Conservation (phyloP, 2,797 vertebrate genomes). For the Acanthopagrus latus region DNA sequence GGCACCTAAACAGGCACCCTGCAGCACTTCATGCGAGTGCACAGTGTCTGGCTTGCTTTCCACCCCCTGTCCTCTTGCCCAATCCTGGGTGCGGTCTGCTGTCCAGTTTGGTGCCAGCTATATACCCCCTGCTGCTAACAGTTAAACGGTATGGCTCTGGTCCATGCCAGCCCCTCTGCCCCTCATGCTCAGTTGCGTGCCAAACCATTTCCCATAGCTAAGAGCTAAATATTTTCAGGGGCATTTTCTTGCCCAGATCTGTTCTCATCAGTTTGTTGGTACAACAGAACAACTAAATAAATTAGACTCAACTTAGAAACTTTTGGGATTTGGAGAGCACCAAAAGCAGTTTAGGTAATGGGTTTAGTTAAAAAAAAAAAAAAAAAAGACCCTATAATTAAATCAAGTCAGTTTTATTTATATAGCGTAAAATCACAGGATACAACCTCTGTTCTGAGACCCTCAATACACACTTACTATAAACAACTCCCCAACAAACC, state of each 20-base stretch:
- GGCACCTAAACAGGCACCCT: slow-evolving; percentile 62
- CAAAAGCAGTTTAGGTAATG: background rate
- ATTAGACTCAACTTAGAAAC: slow-evolving; percentile 7
- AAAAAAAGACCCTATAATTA: no score
- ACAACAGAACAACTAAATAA: slow-evolving; percentile 20
- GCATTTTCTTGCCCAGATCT: slow-evolving; percentile 30
- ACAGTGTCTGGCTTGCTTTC: slow-evolving; percentile 57
- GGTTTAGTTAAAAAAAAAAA: no score
- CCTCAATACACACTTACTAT: no score
- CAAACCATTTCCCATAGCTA: slow-evolving; percentile 53
- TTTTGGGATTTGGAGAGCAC: background rate
- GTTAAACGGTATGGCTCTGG: slow-evolving; percentile 65
- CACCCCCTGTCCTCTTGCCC: slow-evolving; percentile 82
- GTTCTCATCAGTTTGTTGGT: slow-evolving; percentile 27
- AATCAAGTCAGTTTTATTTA: no score
- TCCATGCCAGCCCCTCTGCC: slow-evolving; percentile 59
- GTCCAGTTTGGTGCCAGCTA: slow-evolving; percentile 63
- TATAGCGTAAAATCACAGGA: no score
- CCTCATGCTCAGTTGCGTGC: slow-evolving; percentile 48
- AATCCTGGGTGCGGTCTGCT: slow-evolving; percentile 60
- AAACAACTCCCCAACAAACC: no score
- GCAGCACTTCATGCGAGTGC: slow-evolving; percentile 39
- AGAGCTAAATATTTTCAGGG: slow-evolving; percentile 54
- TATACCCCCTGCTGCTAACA: slow-evolving; percentile 56
- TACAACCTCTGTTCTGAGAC: no score